phyloP scores from a whole-genome alignment of 2,888 invertebrate species.

The Cephalotes varians region DNA sequence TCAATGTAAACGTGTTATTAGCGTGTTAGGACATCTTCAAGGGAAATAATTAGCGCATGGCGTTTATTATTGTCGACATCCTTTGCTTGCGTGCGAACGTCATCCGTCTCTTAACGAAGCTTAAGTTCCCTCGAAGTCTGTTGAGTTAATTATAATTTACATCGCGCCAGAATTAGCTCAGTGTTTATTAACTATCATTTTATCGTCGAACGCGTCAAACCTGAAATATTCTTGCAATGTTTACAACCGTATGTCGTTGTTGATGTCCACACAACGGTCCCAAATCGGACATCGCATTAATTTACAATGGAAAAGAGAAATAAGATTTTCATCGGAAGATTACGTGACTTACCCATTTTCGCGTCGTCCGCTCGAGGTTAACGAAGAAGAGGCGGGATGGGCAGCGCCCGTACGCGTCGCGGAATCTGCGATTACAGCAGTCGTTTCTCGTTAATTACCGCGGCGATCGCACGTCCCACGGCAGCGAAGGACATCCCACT shows the following conservation, averaged over 20 bases:
- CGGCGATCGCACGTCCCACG: constrained; percentile 67
- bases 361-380: constrained; percentile 65
- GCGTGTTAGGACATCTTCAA: neutral
- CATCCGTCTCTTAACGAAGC: neutral
- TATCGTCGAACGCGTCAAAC: too few relatives aligned
- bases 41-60: constrained; percentile 25
- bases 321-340: neutral
- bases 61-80: constrained; percentile 12
- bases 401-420: constrained; percentile 53
- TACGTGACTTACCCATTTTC: constrained; percentile 72
- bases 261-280: neutral
- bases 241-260: constrained; percentile 11
- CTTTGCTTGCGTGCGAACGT: neutral
- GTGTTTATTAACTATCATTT: neutral
- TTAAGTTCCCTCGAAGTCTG: neutral
- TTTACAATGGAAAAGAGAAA: neutral
- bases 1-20: neutral
- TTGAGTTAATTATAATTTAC: neutral
- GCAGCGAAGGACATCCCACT: constrained; percentile 75
- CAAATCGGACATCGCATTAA: neutral
- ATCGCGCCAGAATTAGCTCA: neutral
- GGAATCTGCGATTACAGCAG: constrained; percentile 60
- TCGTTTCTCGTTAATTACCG: constrained; percentile 67
- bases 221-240: neutral
- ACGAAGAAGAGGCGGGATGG: constrained; percentile 43